Evolutionary conservation across 2,113 vertebrate genomes (phyloP).

Genomic region (Pluvialis apricaria): DNA sequence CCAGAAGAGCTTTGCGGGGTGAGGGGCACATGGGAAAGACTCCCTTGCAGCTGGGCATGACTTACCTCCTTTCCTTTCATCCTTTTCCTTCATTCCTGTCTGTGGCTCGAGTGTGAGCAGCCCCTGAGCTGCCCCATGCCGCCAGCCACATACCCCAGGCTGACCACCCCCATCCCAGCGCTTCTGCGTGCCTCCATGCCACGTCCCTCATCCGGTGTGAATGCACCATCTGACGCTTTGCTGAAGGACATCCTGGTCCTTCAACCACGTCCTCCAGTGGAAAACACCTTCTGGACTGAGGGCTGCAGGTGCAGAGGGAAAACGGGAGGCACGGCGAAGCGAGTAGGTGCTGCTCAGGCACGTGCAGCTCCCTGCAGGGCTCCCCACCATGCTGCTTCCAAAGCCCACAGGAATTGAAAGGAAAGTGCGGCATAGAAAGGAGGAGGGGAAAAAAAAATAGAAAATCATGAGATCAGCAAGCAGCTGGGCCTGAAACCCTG

Average conservation of each 20-base stretch:
- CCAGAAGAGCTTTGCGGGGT: not conserved
- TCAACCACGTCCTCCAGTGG: not conserved
- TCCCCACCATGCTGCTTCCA: not conserved
- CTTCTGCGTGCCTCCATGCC: accelerated
- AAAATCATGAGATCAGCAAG: not conserved
- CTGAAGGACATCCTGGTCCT: not conserved
- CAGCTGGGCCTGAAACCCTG: not conserved
- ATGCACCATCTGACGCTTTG: not conserved
- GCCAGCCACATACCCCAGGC: not conserved
- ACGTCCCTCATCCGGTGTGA: not conserved
- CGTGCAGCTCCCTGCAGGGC: not conserved
- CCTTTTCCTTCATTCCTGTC: not conserved
- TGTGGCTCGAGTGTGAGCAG: accelerated
- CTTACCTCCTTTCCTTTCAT: not conserved
- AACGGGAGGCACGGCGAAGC: accelerated
- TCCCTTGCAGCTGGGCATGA: not conserved
- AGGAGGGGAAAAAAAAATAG: not conserved
- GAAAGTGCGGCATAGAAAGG: not conserved
- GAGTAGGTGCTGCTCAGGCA: not conserved
- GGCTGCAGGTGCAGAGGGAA: not conserved
- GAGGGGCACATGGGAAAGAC: not conserved
- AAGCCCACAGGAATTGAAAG: not conserved
- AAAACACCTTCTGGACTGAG: not conserved
- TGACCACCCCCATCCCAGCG: not conserved
- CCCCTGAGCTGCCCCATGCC: not conserved